These are phyloP conservation scores for cattle (Bos taurus) DNA, from an alignment of 2,113 vertebrate species.

Conservation along the genomic window ARS-UCD2.0 NC_037339.1:47277001-47277500, in stretches of 20 bases:
- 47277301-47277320: constrained; percentile 34
- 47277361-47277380: neutral
- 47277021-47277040: constrained; percentile 66
- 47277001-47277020: constrained; percentile 66
- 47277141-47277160: constrained; percentile 41
- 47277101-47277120: constrained; percentile 55
- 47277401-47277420: neutral
- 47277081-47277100: constrained; percentile 69
- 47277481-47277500: neutral
- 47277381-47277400: constrained; percentile 57
- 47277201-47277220: neutral
- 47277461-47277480: neutral
- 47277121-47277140: constrained; percentile 57
- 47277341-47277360: neutral
- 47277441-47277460: neutral
- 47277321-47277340: constrained; percentile 45
- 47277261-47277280: neutral
- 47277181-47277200: constrained; percentile 67
- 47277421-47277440: constrained; percentile 4
- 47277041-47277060: constrained; percentile 63
- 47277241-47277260: constrained; percentile 28
- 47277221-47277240: constrained; percentile 33
- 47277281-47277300: constrained; percentile 25
- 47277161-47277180: constrained; percentile 36
- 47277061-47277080: constrained; percentile 57